Conservation (phyloP, 2,797 vertebrate genomes). For the Zalophus californianus region DNA sequence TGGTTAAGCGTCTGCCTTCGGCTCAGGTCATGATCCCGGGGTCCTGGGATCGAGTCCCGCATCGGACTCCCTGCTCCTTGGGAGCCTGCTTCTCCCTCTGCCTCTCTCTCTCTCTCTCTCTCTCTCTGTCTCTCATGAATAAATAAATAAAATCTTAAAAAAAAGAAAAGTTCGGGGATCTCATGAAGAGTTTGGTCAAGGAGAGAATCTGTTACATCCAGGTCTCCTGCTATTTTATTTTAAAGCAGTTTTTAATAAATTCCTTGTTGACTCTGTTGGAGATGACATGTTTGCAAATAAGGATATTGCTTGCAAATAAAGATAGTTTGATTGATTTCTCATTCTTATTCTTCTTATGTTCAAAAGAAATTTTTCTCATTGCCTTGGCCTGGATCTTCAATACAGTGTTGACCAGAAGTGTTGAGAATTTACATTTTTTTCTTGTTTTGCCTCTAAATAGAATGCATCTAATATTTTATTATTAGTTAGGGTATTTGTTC, state of each 20-base stretch:
- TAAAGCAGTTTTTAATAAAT: not conserved
- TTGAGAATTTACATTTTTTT: not conserved
- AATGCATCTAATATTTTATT: not conserved
- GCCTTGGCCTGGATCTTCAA: not conserved
- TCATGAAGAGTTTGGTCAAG: not conserved
- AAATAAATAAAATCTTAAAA: no score
- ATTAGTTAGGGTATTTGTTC: not conserved
- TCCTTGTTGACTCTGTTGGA: not conserved
- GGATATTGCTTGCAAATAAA: not conserved
- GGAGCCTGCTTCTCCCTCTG: no score
- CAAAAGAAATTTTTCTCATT: not conserved
- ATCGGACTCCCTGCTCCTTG: no score
- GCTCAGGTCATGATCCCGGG: no score
- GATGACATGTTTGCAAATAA: not conserved
- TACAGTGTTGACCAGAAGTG: not conserved
- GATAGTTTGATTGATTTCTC: not conserved
- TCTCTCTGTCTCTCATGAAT: no score
- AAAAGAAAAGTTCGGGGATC: not conserved
- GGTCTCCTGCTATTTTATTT: not conserved
- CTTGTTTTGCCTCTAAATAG: not conserved
- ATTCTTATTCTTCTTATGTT: not conserved
- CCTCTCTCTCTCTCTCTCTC: no score
- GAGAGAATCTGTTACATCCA: not conserved
- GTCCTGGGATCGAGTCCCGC: no score
- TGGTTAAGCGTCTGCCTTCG: no score